Percentiles rank a stretch among this genome's conserved stretches.
phyloP scores from a whole-genome alignment of 2,797 vertebrate genomes.

The Falco columbarius region DNA sequence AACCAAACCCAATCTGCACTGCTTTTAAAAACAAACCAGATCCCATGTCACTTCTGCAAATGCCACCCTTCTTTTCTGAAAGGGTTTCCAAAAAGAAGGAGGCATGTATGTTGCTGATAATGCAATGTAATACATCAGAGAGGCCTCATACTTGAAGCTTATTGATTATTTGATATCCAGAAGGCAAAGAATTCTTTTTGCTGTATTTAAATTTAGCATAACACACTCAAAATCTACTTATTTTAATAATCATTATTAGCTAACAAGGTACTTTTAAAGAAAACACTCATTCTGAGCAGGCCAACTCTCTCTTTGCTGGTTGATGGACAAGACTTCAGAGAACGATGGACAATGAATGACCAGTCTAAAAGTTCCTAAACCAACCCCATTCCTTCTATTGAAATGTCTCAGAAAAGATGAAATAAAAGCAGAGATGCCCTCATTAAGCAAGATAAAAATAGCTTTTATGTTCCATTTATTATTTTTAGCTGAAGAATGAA shows the following conservation, averaged over 20 bases:
- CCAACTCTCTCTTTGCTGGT: not conserved
- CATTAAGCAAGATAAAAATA: constrained; percentile 76
- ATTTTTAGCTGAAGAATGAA: constrained; percentile 75
- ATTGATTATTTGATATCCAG: not conserved
- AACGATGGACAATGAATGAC: not conserved
- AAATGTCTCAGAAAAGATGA: constrained; percentile 50
- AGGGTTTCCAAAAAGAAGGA: not conserved
- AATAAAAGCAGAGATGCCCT: constrained; percentile 73
- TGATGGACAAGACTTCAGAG: not conserved
- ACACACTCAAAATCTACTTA: not conserved
- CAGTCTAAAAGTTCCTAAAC: not conserved
- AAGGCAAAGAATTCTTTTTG: not conserved
- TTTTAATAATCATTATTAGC: not conserved
- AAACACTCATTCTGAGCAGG: not conserved
- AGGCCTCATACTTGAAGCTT: not conserved
- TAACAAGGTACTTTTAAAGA: not conserved
- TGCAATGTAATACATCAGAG: accelerated
- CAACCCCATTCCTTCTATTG: not conserved
- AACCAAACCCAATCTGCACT: not conserved
- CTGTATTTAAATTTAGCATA: accelerated
- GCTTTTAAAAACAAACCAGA: not conserved
- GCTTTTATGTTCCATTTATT: constrained; percentile 74
- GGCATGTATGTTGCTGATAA: not conserved
- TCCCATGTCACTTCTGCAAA: not conserved
- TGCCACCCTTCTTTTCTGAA: constrained; percentile 1